phyloP scores from a whole-genome alignment of 2,113 vertebrate genomes.

The Puffinus mauretanicus region DNA sequence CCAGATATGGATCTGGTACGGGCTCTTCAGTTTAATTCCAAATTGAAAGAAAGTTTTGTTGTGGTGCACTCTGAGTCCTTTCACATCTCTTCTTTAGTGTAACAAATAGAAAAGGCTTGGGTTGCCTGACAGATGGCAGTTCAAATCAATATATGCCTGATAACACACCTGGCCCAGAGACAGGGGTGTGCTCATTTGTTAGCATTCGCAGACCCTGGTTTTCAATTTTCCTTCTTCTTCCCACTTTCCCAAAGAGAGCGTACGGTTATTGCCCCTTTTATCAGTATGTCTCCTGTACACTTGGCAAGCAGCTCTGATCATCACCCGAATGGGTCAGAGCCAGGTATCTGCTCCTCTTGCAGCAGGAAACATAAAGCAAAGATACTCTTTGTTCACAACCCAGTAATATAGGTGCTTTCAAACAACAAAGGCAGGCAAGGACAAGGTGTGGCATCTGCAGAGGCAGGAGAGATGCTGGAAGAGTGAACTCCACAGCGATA shows the following conservation, averaged over 20 bases:
- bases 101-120: neutral
- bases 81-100: neutral
- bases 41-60: neutral
- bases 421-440: neutral
- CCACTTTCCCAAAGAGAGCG: neutral
- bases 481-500: neutral
- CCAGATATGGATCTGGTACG: neutral
- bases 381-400: neutral
- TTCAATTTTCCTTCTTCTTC: neutral
- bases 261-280: neutral
- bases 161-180: neutral
- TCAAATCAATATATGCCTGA: neutral
- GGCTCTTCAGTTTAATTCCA: neutral
- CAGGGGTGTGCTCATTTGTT: neutral
- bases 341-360: neutral
- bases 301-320: neutral
- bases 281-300: neutral
- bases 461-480: neutral
- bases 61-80: neutral
- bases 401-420: accelerated
- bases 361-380: neutral
- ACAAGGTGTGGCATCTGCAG: accelerated
- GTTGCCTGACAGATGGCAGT: neutral
- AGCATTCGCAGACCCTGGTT: neutral
- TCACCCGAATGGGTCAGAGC: neutral